Conservation (phyloP, 2,113 vertebrate genomes). For the Boleophthalmus pectinirostris region DNA sequence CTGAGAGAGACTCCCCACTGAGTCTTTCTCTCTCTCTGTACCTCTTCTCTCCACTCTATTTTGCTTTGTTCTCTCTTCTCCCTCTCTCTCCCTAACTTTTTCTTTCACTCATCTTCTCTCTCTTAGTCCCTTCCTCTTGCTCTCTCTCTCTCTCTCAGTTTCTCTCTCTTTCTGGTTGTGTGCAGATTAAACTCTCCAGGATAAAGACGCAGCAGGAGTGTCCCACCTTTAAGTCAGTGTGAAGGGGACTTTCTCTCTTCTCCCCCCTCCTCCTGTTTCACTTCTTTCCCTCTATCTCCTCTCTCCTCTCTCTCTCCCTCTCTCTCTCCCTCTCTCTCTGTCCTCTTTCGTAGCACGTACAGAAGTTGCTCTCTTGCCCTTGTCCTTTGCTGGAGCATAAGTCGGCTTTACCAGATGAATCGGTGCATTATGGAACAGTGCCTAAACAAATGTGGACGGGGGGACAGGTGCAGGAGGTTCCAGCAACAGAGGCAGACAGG, state of each 20-base stretch:
- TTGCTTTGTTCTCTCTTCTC: neutral
- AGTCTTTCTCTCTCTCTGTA: neutral
- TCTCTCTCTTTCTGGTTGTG: neutral
- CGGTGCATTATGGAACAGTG: neutral
- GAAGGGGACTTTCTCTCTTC: constrained; percentile 75
- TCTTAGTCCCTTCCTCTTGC: too few relatives aligned
- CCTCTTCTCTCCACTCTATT: neutral
- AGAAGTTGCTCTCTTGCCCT: constrained; percentile 26
- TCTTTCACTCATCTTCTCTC: too few relatives aligned
- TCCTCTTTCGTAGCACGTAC: neutral
- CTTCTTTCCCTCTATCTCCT: neutral
- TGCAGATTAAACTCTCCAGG: neutral
- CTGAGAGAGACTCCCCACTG: too few relatives aligned
- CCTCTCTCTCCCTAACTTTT: neutral
- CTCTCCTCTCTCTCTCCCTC: too few relatives aligned
- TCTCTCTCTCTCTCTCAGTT: too few relatives aligned
- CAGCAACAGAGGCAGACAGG: too few relatives aligned
- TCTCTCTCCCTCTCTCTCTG: too few relatives aligned
- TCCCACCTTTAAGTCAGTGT: constrained; percentile 76
- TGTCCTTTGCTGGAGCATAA: constrained; percentile 24
- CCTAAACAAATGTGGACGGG: neutral
- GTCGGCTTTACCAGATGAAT: constrained; percentile 68
- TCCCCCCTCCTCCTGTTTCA: too few relatives aligned
- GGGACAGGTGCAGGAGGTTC: too few relatives aligned
- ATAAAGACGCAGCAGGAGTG: constrained; percentile 15